Evolutionary conservation across 2,797 vertebrate species (phyloP).

Genomic region (Poecilia gillii): DNA sequence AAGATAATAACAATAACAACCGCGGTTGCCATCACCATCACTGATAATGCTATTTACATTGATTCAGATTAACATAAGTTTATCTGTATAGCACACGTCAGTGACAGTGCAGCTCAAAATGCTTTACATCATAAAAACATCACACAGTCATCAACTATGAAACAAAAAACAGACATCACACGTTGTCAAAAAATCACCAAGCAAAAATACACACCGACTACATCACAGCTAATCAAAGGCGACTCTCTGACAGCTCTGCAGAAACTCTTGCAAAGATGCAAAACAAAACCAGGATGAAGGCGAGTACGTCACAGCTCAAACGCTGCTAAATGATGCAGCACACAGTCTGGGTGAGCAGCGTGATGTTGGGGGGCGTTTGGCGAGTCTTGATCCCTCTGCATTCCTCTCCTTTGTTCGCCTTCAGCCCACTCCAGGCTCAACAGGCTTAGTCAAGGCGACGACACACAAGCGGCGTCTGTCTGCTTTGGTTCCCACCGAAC

Average conservation of each 20-base stretch:
- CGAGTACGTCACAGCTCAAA: not conserved
- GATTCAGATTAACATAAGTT: not conserved
- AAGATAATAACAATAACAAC: not conserved
- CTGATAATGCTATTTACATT: not conserved
- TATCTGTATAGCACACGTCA: too few species aligned
- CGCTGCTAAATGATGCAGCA: not conserved
- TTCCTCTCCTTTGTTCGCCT: not conserved
- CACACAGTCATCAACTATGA: too few species aligned
- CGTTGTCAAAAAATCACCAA: too few species aligned
- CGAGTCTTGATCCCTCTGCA: constrained; percentile 3
- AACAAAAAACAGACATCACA: too few species aligned
- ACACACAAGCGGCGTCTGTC: constrained; percentile 1
- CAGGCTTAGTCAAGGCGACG: constrained; percentile 1
- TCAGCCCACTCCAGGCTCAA: constrained; percentile 6
- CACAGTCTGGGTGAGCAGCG: not conserved
- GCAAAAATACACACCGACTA: too few species aligned
- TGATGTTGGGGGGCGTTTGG: not conserved
- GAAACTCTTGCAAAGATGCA: not conserved
- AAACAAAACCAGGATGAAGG: not conserved
- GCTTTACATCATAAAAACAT: too few species aligned
- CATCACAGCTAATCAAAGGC: too few species aligned
- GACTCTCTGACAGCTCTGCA: too few species aligned
- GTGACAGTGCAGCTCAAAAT: too few species aligned
- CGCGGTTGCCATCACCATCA: not conserved
- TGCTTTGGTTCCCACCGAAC: constrained; percentile 1